Evolutionary conservation across 1,140 invertebrate genomes (phyloP), one percentile per base, ranked within the genome.

Genomic region (Forficula auricularia): DNA sequence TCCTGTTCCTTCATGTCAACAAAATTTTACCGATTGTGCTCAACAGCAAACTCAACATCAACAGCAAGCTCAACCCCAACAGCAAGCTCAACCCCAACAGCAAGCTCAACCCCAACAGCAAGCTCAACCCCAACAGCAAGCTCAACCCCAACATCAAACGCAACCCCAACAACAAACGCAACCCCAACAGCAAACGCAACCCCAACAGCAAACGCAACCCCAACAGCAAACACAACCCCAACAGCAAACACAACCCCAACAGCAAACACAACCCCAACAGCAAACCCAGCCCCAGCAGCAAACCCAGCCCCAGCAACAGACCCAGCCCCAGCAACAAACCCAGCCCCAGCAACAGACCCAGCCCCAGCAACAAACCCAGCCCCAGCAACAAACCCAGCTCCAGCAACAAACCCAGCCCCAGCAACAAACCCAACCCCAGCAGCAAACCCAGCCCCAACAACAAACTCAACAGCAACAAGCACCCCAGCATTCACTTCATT

Each of bases 301-400:
- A 27, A 62, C 31, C 50, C 57, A 19, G 48, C 60, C 14, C 15
- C 58, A 59, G 44, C 60, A 57, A 18, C 57, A 59, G 36, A 62
- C 55, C 22, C 63, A 59, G 45, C 58, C 59, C 20, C 69, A 71
- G 57, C 70, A 66, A 51, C 68, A 67, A 18, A 55, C 56, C n/a
- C n/a, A 35, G 51, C 57, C 12, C 54, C 68, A 72, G 36, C 61
- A 70, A 64, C 55, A 64, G 59, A 38, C 65, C 60, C 58, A 70
- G 62, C 57, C 67, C 59, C 68, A 67, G 53, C 54, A 71, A 56
- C 61, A 71, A 39, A 60, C 57, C 10, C 63, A 63, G 40, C 53
- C 49, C 14, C 62, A 65, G 60, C 54, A 72, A 61, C 54, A 73
- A 58, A 53, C 60, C 49, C 46, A 71, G 58, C 55, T 65, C 60